phyloP scores from a whole-genome alignment of 2,888 invertebrate genomes.

The Drosophila glabriapex region DNA sequence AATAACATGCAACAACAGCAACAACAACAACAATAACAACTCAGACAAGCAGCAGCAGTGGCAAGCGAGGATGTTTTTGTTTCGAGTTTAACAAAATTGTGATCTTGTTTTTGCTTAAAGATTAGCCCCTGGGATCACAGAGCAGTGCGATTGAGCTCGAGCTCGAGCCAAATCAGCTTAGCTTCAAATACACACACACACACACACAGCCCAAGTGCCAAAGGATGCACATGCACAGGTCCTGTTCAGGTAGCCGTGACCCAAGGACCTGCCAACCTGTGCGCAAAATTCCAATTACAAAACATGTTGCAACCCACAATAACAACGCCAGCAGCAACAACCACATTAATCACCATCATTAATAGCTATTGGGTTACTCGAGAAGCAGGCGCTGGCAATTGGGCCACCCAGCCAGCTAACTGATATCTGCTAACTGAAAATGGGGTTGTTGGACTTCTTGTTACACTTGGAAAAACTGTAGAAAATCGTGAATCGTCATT shows the following conservation, averaged over 20 bases:
- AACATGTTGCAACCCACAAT: slow-evolving; percentile 73
- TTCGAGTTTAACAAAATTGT: slow-evolving; percentile 70
- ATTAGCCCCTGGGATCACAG: slow-evolving; percentile 65
- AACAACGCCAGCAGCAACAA: slow-evolving; percentile 39
- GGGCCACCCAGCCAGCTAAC: slow-evolving; percentile 59
- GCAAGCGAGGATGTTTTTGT: slow-evolving; percentile 46
- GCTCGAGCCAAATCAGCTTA: slow-evolving; percentile 84
- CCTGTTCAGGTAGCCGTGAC: slow-evolving; percentile 57
- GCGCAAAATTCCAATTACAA: slow-evolving; percentile 65
- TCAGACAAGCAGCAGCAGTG: slow-evolving; percentile 13
- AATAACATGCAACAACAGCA: slow-evolving; percentile 64
- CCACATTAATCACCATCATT: slow-evolving; percentile 77
- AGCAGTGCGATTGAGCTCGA: slow-evolving; percentile 40
- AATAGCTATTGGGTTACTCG: slow-evolving; percentile 70
- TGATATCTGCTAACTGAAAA: slow-evolving; percentile 16
- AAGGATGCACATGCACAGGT: slow-evolving; percentile 22
- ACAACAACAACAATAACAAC: slow-evolving; percentile 16
- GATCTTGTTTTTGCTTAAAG: slow-evolving; percentile 81
- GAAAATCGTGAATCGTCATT: background rate
- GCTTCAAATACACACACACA: slow-evolving; percentile 22
- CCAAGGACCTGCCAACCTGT: slow-evolving; percentile 36
- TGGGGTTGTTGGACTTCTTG: slow-evolving; percentile 36
- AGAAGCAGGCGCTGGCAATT: slow-evolving; percentile 20
- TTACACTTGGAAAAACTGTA: background rate
- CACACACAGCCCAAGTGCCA: slow-evolving; percentile 13